Percentiles rank a stretch among this genome's conserved stretches.
Conservation (phyloP, 2,888 invertebrate genomes). For the Gastrophysa polygoni region DNA sequence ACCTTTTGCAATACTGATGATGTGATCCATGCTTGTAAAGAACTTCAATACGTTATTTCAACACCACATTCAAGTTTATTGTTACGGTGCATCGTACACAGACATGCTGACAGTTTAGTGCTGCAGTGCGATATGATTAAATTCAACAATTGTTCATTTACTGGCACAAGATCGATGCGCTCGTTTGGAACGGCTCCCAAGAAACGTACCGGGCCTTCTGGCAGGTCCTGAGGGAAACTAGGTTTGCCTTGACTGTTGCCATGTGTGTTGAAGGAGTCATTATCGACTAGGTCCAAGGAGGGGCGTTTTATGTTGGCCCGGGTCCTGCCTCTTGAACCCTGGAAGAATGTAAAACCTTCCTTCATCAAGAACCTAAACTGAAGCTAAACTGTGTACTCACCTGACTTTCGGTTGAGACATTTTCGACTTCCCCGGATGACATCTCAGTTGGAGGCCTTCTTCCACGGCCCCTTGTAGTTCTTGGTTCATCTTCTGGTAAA, state of each 20-base stretch:
- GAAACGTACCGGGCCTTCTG: constrained; percentile 63
- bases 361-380: background rate
- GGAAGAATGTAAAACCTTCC: background rate
- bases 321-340: constrained; percentile 57
- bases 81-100: constrained; percentile 11
- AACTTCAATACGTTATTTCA: background rate
- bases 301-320: constrained; percentile 74
- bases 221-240: constrained; percentile 64
- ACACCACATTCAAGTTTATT: background rate
- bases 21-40: background rate
- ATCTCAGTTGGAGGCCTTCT: constrained; percentile 54
- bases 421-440: constrained; percentile 47
- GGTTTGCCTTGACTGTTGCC: constrained; percentile 58
- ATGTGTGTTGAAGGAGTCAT: constrained; percentile 81
- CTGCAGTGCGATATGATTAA: constrained; percentile 18
- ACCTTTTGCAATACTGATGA: background rate
- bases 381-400: constrained; percentile 41
- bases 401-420: constrained; percentile 55
- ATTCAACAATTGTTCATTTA: constrained; percentile 31
- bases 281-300: constrained; percentile 80
- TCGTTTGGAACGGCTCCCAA: constrained; percentile 66
- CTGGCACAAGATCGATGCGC: constrained; percentile 51
- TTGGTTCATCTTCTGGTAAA: constrained; percentile 50
- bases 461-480: constrained; percentile 56
- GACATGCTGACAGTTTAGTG: background rate